Percentiles rank a stretch among this genome's conserved stretches.
These are phyloP conservation scores for Desmophyllum pertusum DNA, from an alignment of 92 coral and sea anemone species.

Conservation along the genomic window DNA sequence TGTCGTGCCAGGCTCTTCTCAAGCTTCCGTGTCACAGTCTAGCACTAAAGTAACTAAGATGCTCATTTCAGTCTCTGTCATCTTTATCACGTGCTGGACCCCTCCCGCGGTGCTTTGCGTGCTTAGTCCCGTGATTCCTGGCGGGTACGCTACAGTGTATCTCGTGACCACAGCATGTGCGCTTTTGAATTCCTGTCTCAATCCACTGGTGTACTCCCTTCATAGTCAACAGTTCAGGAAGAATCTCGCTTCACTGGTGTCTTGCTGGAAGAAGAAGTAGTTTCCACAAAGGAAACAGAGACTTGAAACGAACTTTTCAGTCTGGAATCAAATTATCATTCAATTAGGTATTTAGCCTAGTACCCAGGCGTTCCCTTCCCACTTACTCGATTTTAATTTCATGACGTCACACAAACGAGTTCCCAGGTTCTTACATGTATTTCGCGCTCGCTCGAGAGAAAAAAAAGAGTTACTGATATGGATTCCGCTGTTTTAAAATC, in stretches of 20 bases:
- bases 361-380: no score
- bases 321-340: no score
- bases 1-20: slow-evolving; percentile 21
- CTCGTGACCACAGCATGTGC: not conserved
- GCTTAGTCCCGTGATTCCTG: slow-evolving; percentile 22
- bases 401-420: no score
- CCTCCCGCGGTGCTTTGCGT: slow-evolving; percentile 20
- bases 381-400: no score
- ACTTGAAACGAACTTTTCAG: no score
- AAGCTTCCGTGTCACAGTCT: not conserved
- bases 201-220: slow-evolving; percentile 31
- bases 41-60: slow-evolving; percentile 32
- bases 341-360: no score
- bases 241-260: slow-evolving; percentile 7
- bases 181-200: slow-evolving; percentile 27
- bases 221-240: slow-evolving; percentile 38
- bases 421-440: no score
- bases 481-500: no score
- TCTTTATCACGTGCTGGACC: slow-evolving; percentile 23
- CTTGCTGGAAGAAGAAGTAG: not conserved
- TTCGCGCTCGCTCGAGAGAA: no score
- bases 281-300: no score
- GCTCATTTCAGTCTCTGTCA: slow-evolving; percentile 24
- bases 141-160: slow-evolving; percentile 7
- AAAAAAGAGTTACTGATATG: no score